phyloP scores from a whole-genome alignment of 2,888 invertebrate species.

The Sipha maydis region DNA sequence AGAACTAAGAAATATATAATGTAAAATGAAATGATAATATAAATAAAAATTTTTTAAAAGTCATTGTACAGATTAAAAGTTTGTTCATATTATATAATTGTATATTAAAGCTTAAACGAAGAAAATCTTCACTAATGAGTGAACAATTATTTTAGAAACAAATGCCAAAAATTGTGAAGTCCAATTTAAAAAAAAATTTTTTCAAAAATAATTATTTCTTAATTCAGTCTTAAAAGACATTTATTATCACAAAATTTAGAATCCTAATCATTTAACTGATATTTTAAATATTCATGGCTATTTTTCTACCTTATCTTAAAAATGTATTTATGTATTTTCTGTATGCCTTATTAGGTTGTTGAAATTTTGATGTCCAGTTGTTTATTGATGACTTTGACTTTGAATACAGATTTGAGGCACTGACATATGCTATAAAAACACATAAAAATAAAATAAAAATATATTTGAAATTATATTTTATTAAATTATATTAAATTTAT shows the following conservation, averaged over 20 bases:
- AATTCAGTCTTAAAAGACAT: conserved; percentile 50
- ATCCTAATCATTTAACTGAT: conserved; percentile 13
- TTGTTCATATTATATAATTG: not conserved
- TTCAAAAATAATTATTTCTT: not conserved
- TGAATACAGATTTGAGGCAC: not conserved
- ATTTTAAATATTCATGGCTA: conserved; percentile 32
- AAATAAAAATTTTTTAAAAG: not conserved
- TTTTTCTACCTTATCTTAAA: not conserved
- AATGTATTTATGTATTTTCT: not conserved
- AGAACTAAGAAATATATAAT: not conserved
- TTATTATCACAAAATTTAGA: conserved; percentile 59
- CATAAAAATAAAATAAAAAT: not conserved
- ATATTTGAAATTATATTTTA: not conserved
- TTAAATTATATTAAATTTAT: too few relatives aligned
- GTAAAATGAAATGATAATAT: not conserved
- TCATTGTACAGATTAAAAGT: not conserved
- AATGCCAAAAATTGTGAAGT: not conserved
- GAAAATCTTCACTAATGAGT: not conserved
- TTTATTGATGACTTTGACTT: not conserved
- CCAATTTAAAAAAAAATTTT: not conserved
- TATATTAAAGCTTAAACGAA: not conserved
- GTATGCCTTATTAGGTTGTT: not conserved
- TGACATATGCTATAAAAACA: conserved; percentile 7
- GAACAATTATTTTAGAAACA: not conserved
- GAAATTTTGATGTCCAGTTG: not conserved